Conservation (phyloP, 2,888 invertebrate genomes). For the Zootermopsis nevadensis region DNA sequence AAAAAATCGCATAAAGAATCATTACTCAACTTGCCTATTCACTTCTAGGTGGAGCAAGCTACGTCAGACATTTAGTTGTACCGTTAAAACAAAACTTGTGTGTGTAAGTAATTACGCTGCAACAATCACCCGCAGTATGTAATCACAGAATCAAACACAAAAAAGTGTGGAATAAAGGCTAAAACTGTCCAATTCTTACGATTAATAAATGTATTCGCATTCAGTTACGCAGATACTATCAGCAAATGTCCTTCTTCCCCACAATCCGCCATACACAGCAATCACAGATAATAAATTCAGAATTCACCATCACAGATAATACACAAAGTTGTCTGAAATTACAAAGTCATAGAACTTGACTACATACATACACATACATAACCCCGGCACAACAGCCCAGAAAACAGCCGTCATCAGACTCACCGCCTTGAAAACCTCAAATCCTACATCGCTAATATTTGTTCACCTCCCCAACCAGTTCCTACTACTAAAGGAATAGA, state of each 20-base stretch:
- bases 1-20: neutral
- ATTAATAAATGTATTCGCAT: neutral
- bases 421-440: too few species aligned
- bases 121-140: neutral
- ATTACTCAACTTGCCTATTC: neutral
- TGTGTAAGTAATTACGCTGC: neutral
- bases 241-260: neutral
- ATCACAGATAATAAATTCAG: too few species aligned
- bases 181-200: neutral
- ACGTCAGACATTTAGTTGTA: constrained; percentile 1
- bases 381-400: too few species aligned
- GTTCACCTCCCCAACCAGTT: too few species aligned
- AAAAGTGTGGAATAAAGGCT: neutral
- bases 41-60: constrained; percentile 11
- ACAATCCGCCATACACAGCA: neutral
- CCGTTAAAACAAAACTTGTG: neutral
- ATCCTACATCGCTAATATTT: too few species aligned
- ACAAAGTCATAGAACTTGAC: too few species aligned
- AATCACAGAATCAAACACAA: neutral
- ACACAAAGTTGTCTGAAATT: too few species aligned
- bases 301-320: too few species aligned
- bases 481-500: too few species aligned
- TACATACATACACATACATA: too few species aligned
- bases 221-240: neutral
- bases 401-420: too few species aligned